These are phyloP conservation scores for Hecatera dysodea DNA, from an alignment of 2,888 invertebrate genomes.

Conservation along the genomic window DNA sequence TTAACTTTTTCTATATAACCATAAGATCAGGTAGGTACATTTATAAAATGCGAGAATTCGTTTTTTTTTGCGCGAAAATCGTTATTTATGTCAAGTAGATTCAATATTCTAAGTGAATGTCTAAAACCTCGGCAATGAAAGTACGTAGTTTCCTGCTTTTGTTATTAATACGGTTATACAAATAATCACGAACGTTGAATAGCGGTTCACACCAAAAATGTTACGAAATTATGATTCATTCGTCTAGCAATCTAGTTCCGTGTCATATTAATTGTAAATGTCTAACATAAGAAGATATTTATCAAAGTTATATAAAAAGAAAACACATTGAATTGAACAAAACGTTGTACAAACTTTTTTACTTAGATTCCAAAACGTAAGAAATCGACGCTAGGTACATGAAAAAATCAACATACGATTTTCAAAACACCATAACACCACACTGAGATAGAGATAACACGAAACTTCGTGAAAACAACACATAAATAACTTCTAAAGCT, in stretches of 20 bases:
- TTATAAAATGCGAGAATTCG: too few species aligned
- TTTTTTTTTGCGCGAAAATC: constrained; percentile 47
- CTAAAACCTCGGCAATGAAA: constrained; percentile 11
- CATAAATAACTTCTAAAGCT: constrained; percentile 63
- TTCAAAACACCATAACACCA: constrained; percentile 56
- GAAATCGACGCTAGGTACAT: constrained; percentile 60
- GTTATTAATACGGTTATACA: constrained; percentile 47
- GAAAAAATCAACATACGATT: constrained; percentile 58
- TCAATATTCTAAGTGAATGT: background rate
- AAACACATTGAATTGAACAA: background rate
- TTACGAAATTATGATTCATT: constrained; percentile 55
- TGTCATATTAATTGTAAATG: constrained; percentile 14
- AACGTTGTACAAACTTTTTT: constrained; percentile 58
- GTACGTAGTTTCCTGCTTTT: constrained; percentile 22
- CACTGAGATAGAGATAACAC: constrained; percentile 28
- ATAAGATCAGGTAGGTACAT: background rate
- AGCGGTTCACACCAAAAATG: constrained; percentile 34
- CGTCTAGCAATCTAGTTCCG: constrained; percentile 34
- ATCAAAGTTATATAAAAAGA: background rate
- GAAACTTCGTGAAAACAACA: constrained; percentile 60
- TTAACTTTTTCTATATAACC: background rate
- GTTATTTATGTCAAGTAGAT: background rate
- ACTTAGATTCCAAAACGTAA: constrained; percentile 10
- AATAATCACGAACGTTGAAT: constrained; percentile 40
- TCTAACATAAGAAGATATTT: background rate